Evolutionary conservation across 2,797 vertebrate species (phyloP).

Genomic region (Gymnodraco acuticeps): DNA sequence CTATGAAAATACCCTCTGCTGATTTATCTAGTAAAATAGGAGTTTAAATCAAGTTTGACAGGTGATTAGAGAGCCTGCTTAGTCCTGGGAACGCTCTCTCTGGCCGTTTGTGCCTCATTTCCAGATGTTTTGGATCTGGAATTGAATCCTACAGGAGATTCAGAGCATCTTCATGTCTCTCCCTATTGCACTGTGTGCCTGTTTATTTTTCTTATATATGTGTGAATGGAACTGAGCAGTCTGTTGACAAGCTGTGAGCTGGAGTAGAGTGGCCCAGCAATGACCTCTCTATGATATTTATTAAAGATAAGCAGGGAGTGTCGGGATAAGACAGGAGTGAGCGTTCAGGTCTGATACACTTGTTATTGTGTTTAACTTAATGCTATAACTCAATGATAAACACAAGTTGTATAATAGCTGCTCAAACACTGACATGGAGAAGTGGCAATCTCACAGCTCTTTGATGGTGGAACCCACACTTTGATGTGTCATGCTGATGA

Average conservation of each 20-base stretch:
- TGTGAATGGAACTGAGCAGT: neutral
- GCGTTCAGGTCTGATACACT: conserved; percentile 65
- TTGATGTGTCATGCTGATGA: conserved; percentile 57
- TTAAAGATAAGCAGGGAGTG: conserved; percentile 72
- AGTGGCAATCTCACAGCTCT: conserved; percentile 63
- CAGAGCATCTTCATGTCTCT: neutral
- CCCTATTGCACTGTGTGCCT: neutral
- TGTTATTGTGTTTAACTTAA: conserved; percentile 67
- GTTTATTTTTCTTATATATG: neutral
- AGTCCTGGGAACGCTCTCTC: neutral
- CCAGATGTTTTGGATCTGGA: conserved; percentile 13
- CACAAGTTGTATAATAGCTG: conserved; percentile 57
- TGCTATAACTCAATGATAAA: conserved; percentile 70
- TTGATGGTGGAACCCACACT: conserved; percentile 57
- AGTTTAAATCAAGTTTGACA: neutral
- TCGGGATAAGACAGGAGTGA: conserved; percentile 65
- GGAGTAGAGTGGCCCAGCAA: conserved; percentile 32
- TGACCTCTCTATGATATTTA: conserved; percentile 66
- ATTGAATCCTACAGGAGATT: neutral
- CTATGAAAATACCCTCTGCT: neutral
- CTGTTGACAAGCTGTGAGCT: conserved; percentile 29
- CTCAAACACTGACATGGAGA: conserved; percentile 61
- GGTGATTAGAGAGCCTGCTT: neutral
- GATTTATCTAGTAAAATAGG: neutral
- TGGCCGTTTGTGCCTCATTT: neutral